phyloP scores from a whole-genome alignment of 2,888 invertebrate species.

The Lumbricus terrestris region DNA sequence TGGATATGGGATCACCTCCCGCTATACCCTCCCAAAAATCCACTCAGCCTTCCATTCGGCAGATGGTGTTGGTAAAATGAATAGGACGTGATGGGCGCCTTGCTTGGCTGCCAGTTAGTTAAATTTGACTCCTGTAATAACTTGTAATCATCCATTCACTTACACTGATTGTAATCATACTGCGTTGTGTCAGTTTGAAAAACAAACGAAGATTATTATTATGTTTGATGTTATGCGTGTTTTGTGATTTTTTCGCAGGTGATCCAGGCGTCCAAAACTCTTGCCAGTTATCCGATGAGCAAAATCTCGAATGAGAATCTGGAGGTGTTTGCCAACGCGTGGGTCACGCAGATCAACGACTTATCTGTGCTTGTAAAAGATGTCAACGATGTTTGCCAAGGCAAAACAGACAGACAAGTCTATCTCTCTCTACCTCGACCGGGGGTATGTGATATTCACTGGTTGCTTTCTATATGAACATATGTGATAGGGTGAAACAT shows the following conservation, averaged over 20 bases:
- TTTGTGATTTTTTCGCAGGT: not conserved
- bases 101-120: no score
- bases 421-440: slow-evolving; percentile 93
- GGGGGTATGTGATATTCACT: slow-evolving; percentile 69
- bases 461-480: not conserved
- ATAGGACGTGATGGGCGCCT: no score
- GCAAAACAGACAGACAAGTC: slow-evolving; percentile 73
- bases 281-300: slow-evolving; percentile 86
- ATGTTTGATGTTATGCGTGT: not conserved
- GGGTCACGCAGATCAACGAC: slow-evolving; percentile 88
- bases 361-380: slow-evolving; percentile 87
- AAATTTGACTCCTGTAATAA: no score
- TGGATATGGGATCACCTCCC: no score
- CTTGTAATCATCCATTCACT: no score
- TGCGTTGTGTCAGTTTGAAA: no score
- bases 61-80: no score
- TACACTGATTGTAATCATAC: no score
- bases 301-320: slow-evolving; percentile 95
- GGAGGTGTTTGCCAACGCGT: slow-evolving; percentile 69
- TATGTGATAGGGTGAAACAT: not conserved
- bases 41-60: no score
- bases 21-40: no score
- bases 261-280: slow-evolving; percentile 61
- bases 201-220: no score
- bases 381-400: slow-evolving; percentile 74